Percentiles rank a stretch among this genome's conserved stretches.
phyloP scores from a whole-genome alignment of 1,140 invertebrate species.

The Zaprionus gabonicus region DNA sequence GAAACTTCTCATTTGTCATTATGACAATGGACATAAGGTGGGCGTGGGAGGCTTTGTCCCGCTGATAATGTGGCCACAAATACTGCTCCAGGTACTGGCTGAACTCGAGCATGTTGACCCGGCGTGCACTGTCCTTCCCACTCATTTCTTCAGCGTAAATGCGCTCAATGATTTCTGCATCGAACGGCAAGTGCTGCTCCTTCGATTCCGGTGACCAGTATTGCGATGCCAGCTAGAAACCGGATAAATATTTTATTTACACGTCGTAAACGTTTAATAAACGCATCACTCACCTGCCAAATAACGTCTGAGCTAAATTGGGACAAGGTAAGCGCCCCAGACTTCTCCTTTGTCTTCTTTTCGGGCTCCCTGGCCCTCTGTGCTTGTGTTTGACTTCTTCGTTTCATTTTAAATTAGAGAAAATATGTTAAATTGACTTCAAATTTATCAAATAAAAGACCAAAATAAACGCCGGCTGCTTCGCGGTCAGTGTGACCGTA shows the following conservation, averaged over 20 bases:
- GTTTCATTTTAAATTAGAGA: constrained; percentile 48
- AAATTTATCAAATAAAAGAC: constrained; percentile 12
- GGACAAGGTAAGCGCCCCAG: constrained; percentile 89
- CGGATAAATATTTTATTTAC: not conserved
- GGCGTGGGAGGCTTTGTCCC: constrained; percentile 88
- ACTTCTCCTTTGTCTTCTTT: constrained; percentile 45
- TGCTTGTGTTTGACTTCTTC: constrained; percentile 59
- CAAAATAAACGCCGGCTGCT: constrained; percentile 67
- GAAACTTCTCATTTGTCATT: constrained; percentile 99
- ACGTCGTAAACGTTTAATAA: constrained; percentile 35
- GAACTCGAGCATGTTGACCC: constrained; percentile 98
- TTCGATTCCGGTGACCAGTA: constrained; percentile 94
- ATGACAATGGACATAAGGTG: constrained; percentile 98
- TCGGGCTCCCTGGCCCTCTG: constrained; percentile 8
- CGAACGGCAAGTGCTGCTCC: constrained; percentile 88
- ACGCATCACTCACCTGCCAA: constrained; percentile 70
- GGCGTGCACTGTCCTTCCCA: constrained; percentile 90
- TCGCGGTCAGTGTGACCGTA: constrained; percentile 30
- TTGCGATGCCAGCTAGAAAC: constrained; percentile 91
- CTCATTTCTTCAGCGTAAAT: constrained; percentile 93
- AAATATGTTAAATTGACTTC: constrained; percentile 25
- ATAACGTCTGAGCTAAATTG: constrained; percentile 90
- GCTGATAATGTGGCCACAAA: constrained; percentile 97
- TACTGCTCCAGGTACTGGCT: constrained; percentile 99
- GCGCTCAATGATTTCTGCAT: constrained; percentile 91